phyloP scores from a whole-genome alignment of 1,140 invertebrate genomes.

The Drosophila bipectinata region DNA sequence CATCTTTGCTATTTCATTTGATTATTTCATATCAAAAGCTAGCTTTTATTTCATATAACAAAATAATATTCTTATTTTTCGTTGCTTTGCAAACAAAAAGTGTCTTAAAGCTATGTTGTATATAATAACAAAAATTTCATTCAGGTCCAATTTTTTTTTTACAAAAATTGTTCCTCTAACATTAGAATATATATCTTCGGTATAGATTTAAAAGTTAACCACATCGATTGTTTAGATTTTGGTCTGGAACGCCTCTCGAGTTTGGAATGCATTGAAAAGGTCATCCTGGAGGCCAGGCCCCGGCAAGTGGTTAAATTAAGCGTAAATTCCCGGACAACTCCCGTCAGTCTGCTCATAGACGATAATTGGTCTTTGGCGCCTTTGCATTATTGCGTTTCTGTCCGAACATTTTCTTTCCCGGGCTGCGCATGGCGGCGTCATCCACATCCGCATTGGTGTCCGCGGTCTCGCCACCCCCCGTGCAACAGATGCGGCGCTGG shows the following conservation, averaged over 20 bases:
- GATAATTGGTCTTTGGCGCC: conserved; percentile 73
- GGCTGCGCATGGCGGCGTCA: conserved; percentile 61
- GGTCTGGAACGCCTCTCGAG: background rate
- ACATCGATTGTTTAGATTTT: conserved; percentile 14
- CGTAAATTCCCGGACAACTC: conserved; percentile 30
- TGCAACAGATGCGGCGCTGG: conserved; percentile 62
- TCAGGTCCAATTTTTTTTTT: background rate
- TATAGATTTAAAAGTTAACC: background rate
- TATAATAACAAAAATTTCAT: background rate
- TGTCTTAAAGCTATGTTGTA: background rate
- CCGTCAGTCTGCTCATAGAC: conserved; percentile 58
- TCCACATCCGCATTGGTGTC: conserved; percentile 49
- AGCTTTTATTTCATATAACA: background rate
- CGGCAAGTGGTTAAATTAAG: conserved; percentile 32
- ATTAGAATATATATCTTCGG: conserved; percentile 21
- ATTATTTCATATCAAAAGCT: background rate
- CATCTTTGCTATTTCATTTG: background rate
- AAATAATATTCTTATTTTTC: background rate
- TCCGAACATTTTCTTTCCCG: conserved; percentile 51
- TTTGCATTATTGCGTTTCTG: conserved; percentile 47
- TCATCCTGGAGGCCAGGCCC: conserved; percentile 8
- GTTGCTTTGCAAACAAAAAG: conserved; percentile 2
- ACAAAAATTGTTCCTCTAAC: background rate
- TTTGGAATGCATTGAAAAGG: conserved; percentile 32
- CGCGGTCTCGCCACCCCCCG: conserved; percentile 33